Evolutionary conservation across 1,140 invertebrate genomes (phyloP), one percentile per base, ranked within the genome.

Genomic region (Listronotus oregonensis): DNA sequence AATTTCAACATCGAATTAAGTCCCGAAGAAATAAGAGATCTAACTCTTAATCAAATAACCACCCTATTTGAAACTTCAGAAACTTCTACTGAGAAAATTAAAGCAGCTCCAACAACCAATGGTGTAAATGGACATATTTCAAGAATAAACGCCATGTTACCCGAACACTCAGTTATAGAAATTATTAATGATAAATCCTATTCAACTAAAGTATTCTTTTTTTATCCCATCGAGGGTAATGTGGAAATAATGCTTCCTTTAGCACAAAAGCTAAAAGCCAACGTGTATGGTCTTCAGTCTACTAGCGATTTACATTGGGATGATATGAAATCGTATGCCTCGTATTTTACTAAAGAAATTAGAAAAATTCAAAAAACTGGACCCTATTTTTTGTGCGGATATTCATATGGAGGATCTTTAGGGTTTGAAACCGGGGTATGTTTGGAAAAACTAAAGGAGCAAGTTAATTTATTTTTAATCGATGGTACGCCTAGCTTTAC

Each of bases 1-100:
- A 84, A 86, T 54, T 86, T 82, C 74, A 49, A 64, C n/a, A 59
- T 68, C 0, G 56, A 64, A 12, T 43, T 60, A 15, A 55, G 15
- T 39, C 8, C 57, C n/a, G 56, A 64, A 6, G 67, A 68, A 50
- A 64, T 64, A 10, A 14, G 62, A 32, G 51, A 57, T 0, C 27
- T 68, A 18, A 64, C 56, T 10, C 18, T 68, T 5, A 27, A 60
- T n/a, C 39, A 58, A 31, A 39, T 68, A 8, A 34, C 12, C 18
- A n/a, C 21, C 7, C 8, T 51, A 12, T 51, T n/a, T 17, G 8
- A 37, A n/a, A 44, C 8, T 14, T 14, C 49, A 52, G 39, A 49
- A 52, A 7, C 7, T 2, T 14, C 42, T 12, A 44, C 1, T 15
- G 14, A 42, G 31, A 54, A 39, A 5, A 37, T 7, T 9, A 21